Evolutionary conservation across 2,888 invertebrate genomes (phyloP).

Genomic region (Spatulosminthurus flaviceps): DNA sequence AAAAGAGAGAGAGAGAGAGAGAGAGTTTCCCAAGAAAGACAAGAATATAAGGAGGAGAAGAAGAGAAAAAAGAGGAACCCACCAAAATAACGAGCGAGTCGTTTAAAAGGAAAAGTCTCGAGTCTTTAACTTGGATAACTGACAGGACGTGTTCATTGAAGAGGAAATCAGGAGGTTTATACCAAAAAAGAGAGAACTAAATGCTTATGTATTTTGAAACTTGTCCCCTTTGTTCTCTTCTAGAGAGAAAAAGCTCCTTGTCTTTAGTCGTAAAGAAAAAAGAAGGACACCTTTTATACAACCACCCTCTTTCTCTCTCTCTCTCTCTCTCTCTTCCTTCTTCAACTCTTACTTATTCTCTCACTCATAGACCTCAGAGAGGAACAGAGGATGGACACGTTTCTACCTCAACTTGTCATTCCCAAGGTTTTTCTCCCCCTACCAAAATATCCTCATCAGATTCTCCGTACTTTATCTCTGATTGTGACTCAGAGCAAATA

Average conservation of each 20-base stretch:
- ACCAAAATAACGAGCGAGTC: not conserved
- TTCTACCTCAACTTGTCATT: too few relatives aligned
- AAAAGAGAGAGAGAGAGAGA: not conserved
- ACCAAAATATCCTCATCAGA: not conserved
- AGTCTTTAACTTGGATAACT: conserved; percentile 34
- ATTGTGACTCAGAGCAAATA: too few relatives aligned
- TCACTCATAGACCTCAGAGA: too few relatives aligned
- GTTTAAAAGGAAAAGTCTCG: conserved; percentile 37
- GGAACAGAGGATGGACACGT: not conserved
- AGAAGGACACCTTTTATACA: not conserved
- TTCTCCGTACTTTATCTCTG: too few relatives aligned
- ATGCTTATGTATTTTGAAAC: conserved; percentile 25
- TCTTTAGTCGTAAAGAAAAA: not conserved
- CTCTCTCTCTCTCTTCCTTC: too few relatives aligned
- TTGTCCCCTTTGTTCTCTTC: conserved; percentile 12
- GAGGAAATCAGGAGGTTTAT: conserved; percentile 39
- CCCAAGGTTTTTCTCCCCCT: not conserved
- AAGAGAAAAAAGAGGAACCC: not conserved
- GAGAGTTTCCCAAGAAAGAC: not conserved
- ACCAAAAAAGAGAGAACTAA: conserved; percentile 22
- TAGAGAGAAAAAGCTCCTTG: not conserved
- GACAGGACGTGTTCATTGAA: conserved; percentile 42
- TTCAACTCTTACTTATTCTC: not conserved
- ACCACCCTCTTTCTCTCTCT: too few relatives aligned
- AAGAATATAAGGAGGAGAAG: not conserved